Percentiles rank a stretch among this genome's conserved stretches.
phyloP scores from a whole-genome alignment of 2,113 vertebrate genomes.

The Varanus komodoensis region DNA sequence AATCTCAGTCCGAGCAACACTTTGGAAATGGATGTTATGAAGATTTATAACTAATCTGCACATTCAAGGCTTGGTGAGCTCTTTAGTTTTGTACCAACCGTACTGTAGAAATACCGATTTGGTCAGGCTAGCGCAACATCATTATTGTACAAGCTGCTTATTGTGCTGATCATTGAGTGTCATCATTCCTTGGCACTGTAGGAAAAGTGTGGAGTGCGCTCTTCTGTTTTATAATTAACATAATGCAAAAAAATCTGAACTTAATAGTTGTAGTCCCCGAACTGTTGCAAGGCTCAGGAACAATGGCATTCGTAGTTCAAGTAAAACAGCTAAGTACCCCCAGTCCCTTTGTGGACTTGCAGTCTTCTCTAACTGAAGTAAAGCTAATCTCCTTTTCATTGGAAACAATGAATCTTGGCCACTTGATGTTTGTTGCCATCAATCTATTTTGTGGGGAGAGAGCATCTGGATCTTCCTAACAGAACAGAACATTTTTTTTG shows the following conservation, averaged over 20 bases:
- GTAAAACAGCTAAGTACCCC: not conserved
- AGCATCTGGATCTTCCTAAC: not conserved
- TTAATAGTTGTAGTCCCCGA: not conserved
- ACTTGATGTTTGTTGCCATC: not conserved
- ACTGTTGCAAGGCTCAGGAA: not conserved
- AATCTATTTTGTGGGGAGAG: not conserved
- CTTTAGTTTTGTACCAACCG: not conserved
- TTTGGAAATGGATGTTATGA: slow-evolving; percentile 6
- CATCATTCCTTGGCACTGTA: slow-evolving; percentile 6
- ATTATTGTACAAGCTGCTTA: not conserved
- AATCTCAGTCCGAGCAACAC: not conserved
- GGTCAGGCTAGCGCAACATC: not conserved
- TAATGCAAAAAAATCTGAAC: not conserved
- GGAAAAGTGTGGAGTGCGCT: not conserved
- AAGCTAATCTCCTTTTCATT: slow-evolving; percentile 5
- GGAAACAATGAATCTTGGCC: not conserved
- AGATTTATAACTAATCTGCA: not conserved
- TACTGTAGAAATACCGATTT: not conserved
- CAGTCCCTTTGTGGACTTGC: not conserved
- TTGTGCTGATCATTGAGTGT: not conserved
- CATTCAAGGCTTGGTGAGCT: slow-evolving; percentile 19
- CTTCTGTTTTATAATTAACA: not conserved
- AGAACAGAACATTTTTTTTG: not conserved
- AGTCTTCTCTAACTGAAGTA: not conserved
- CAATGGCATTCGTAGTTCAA: not conserved